A percentile compares a stretch with the other conserved stretches of the same genome.
Conservation (phyloP, 2,797 vertebrate genomes). For the Sebastes iracundus region DNA sequence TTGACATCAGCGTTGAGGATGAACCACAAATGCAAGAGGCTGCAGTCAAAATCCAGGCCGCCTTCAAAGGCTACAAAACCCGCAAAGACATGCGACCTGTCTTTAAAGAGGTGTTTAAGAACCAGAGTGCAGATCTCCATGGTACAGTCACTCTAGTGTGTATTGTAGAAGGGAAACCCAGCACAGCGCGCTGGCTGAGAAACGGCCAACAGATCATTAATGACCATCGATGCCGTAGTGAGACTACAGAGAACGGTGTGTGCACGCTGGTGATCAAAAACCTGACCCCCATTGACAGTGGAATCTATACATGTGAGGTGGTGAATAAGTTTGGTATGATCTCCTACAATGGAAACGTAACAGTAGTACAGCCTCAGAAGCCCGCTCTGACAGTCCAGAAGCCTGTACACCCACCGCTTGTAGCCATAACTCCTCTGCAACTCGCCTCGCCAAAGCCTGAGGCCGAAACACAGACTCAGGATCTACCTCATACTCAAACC, state of each 20-base stretch:
- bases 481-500: slow-evolving; percentile 74
- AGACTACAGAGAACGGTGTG: slow-evolving; percentile 83
- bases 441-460: slow-evolving; percentile 57
- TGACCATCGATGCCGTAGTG: slow-evolving; percentile 82
- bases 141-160: slow-evolving; percentile 86
- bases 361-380: slow-evolving; percentile 76
- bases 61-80: slow-evolving; percentile 93
- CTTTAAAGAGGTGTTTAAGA: slow-evolving; percentile 90
- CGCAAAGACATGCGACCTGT: slow-evolving; percentile 90
- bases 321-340: slow-evolving; percentile 88
- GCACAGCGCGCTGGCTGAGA: slow-evolving; percentile 88
- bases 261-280: slow-evolving; percentile 87
- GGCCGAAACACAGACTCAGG: slow-evolving; percentile 22
- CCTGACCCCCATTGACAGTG: slow-evolving; percentile 83
- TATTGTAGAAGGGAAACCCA: slow-evolving; percentile 85
- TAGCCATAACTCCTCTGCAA: slow-evolving; percentile 84
- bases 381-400: slow-evolving; percentile 39
- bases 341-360: slow-evolving; percentile 90
- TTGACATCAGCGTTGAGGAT: slow-evolving; percentile 73
- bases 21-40: slow-evolving; percentile 87
- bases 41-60: slow-evolving; percentile 93
- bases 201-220: slow-evolving; percentile 82
- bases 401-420: slow-evolving; percentile 60
- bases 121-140: slow-evolving; percentile 83
- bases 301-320: slow-evolving; percentile 91